Conservation (phyloP, 2,113 vertebrate species). For the Hiodon tergisus region DNA sequence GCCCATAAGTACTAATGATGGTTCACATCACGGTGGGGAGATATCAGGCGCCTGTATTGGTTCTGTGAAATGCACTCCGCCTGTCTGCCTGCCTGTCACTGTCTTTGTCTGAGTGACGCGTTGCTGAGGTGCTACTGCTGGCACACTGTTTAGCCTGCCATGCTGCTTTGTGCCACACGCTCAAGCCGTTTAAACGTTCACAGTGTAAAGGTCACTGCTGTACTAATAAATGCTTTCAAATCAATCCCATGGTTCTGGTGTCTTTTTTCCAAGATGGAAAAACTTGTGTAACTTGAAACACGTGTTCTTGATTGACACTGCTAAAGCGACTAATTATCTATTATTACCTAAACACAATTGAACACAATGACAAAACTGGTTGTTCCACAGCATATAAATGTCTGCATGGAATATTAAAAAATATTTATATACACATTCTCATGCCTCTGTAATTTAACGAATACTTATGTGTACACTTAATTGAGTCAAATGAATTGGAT, state of each 20-base stretch:
- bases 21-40: too few species aligned
- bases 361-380: neutral
- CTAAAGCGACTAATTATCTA: neutral
- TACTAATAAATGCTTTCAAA: conserved; percentile 51
- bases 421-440: neutral
- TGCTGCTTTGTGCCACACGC: conserved; percentile 26
- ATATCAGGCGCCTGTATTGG: too few species aligned
- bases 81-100: too few species aligned
- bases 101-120: neutral
- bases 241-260: conserved; percentile 12
- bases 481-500: too few species aligned
- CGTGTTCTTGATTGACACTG: neutral
- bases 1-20: too few species aligned
- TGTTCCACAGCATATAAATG: neutral
- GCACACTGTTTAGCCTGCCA: conserved; percentile 20
- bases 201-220: conserved; percentile 30
- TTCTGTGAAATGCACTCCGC: too few species aligned
- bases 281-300: conserved; percentile 12
- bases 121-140: conserved; percentile 13
- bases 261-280: conserved; percentile 5
- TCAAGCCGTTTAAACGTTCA: conserved; percentile 5
- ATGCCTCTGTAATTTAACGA: neutral
- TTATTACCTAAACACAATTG: neutral
- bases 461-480: too few species aligned
- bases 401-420: neutral